Conservation (phyloP, 2,797 vertebrate genomes). For the Pseudochaenichthys georgianus region DNA sequence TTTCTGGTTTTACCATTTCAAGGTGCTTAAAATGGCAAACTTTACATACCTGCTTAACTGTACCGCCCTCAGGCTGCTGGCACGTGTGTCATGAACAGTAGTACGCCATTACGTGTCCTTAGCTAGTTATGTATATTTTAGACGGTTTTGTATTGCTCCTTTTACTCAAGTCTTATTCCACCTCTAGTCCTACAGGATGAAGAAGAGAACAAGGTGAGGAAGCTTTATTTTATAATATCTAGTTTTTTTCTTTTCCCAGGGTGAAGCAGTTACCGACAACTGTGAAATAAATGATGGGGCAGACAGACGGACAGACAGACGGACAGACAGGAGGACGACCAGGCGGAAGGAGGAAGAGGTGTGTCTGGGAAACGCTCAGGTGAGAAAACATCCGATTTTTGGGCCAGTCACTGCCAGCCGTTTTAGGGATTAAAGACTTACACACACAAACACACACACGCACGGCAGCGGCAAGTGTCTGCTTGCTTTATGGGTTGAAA, state of each 20-base stretch:
- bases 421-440: constrained; percentile 66
- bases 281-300: constrained; percentile 53
- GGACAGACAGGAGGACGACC: constrained; percentile 14
- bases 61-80: constrained; percentile 64
- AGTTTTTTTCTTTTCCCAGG: constrained; percentile 22
- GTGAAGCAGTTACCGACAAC: constrained; percentile 38
- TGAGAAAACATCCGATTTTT: constrained; percentile 83
- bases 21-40: constrained; percentile 59
- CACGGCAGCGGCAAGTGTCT: constrained; percentile 74
- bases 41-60: constrained; percentile 73
- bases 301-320: constrained; percentile 8
- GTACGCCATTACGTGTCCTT: too few species aligned
- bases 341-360: constrained; percentile 62
- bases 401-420: constrained; percentile 74
- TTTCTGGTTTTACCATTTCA: constrained; percentile 34
- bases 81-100: constrained; percentile 26
- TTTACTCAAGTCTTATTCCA: too few species aligned
- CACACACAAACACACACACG: constrained; percentile 8
- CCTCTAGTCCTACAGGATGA: constrained; percentile 22
- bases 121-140: too few species aligned
- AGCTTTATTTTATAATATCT: constrained; percentile 43
- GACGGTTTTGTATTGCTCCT: too few species aligned
- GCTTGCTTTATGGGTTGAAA: constrained; percentile 80
- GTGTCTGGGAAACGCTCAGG: constrained; percentile 76
- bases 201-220: constrained; percentile 19